These are phyloP conservation scores for Andricus grossulariae DNA, from an alignment of 1,140 invertebrate genomes.

Conservation along the genomic window DNA sequence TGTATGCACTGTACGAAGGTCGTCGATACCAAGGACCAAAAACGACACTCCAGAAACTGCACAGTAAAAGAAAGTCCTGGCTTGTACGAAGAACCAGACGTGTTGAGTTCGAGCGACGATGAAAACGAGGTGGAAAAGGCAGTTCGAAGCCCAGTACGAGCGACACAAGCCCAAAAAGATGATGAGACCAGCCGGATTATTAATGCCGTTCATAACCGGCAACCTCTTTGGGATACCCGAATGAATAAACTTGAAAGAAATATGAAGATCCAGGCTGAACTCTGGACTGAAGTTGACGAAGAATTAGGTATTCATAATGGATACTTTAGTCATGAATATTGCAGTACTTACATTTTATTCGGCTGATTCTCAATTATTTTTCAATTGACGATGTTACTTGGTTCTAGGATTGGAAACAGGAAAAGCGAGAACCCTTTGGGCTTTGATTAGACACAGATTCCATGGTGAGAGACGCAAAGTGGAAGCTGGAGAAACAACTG, in stretches of 20 bases:
- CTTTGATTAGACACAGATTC: background rate
- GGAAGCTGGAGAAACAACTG: background rate
- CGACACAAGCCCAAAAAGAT: background rate
- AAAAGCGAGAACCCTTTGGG: background rate
- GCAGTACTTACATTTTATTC: background rate
- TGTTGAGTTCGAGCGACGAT: conserved; percentile 7
- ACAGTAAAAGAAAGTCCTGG: conserved; percentile 7
- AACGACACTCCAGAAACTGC: conserved; percentile 12
- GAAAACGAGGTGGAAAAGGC: background rate
- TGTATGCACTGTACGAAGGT: background rate
- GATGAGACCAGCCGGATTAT: conserved; percentile 2
- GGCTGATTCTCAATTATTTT: background rate
- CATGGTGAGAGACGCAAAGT: background rate
- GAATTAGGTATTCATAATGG: conserved; percentile 6
- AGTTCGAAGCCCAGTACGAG: no score
- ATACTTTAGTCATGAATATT: no score
- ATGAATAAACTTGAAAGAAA: background rate
- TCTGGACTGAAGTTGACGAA: background rate
- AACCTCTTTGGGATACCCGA: background rate
- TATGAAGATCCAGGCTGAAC: background rate
- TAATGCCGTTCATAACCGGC: background rate
- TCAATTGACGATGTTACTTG: background rate
- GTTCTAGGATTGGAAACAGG: background rate
- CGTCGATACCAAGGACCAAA: background rate
- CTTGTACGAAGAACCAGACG: background rate